phyloP scores from a whole-genome alignment of 2,797 vertebrate genomes.

The Semaprochilodus insignis region DNA sequence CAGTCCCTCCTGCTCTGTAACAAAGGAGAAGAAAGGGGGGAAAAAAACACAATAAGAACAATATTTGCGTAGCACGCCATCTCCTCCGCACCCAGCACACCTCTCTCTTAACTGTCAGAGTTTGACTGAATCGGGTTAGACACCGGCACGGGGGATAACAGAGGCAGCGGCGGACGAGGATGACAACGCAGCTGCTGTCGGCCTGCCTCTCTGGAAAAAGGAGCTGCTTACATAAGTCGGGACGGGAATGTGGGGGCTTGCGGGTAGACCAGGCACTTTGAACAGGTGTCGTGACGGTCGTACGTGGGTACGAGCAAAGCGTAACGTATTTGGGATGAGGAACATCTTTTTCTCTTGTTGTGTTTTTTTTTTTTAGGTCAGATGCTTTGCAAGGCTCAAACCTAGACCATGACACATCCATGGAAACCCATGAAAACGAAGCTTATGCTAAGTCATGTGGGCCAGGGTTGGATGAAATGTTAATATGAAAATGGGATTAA shows the following conservation, averaged over 20 bases:
- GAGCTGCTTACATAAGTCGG: constrained; percentile 68
- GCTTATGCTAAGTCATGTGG: not conserved
- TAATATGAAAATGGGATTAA: not conserved
- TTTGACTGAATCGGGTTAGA: constrained; percentile 86
- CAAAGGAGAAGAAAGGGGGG: constrained; percentile 17
- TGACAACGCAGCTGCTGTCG: constrained; percentile 69
- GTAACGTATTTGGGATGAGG: constrained; percentile 17
- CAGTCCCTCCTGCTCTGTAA: constrained; percentile 33
- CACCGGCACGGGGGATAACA: constrained; percentile 68
- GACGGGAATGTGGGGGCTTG: constrained; percentile 50
- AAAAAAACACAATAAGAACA: constrained; percentile 58
- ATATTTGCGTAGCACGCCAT: constrained; percentile 74
- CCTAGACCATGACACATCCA: not conserved
- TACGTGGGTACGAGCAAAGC: constrained; percentile 23
- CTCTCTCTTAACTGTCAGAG: constrained; percentile 74
- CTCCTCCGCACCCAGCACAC: constrained; percentile 62
- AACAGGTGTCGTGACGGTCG: constrained; percentile 55
- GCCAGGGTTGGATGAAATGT: not conserved
- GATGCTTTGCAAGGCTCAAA: not conserved
- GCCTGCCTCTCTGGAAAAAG: constrained; percentile 68
- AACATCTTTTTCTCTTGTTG: constrained; percentile 21
- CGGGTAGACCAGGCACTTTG: constrained; percentile 54
- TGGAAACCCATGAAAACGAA: not conserved
- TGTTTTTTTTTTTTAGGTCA: not conserved
- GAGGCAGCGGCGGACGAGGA: constrained; percentile 70